phyloP scores from a whole-genome alignment of 2,888 invertebrate species.

The Smittia sp. region DNA sequence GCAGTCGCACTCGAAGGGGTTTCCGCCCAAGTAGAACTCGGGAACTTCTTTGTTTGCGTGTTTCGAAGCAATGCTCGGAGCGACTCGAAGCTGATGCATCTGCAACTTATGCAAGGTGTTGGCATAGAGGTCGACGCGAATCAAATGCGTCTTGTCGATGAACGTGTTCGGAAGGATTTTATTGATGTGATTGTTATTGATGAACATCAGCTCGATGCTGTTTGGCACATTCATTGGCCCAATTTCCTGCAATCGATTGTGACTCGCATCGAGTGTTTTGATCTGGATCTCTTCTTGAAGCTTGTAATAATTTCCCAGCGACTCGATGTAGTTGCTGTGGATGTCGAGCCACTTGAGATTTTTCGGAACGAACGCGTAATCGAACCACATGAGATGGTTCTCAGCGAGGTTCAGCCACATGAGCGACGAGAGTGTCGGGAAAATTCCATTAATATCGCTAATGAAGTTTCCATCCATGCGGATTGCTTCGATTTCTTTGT shows the following conservation, averaged over 20 bases:
- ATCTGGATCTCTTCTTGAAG: conserved; percentile 76
- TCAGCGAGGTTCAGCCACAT: conserved; percentile 86
- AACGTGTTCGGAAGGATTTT: conserved; percentile 82
- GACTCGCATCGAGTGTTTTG: conserved; percentile 83
- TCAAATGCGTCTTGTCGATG: conserved; percentile 77
- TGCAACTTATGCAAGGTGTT: conserved; percentile 82
- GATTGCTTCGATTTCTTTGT: conserved; percentile 79
- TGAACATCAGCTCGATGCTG: conserved; percentile 81
- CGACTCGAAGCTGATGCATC: conserved; percentile 73
- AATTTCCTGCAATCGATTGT: conserved; percentile 81
- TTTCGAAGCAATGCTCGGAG: conserved; percentile 69
- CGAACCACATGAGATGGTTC: conserved; percentile 90
- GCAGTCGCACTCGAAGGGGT: conserved; percentile 93
- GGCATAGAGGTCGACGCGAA: conserved; percentile 85
- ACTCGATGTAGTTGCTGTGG: conserved; percentile 85
- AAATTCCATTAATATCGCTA: conserved; percentile 85
- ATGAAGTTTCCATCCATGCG: conserved; percentile 84
- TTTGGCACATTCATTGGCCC: conserved; percentile 82
- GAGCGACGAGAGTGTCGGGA: conserved; percentile 78
- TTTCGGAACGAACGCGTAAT: conserved; percentile 86
- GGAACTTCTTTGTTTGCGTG: conserved; percentile 57
- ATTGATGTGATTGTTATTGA: conserved; percentile 83
- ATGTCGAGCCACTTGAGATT: conserved; percentile 88
- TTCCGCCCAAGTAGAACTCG: conserved; percentile 87
- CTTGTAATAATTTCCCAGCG: conserved; percentile 83